These are phyloP conservation scores for Eupsilia transversa DNA, from an alignment of 2,888 invertebrate species.

Conservation along the genomic window DNA sequence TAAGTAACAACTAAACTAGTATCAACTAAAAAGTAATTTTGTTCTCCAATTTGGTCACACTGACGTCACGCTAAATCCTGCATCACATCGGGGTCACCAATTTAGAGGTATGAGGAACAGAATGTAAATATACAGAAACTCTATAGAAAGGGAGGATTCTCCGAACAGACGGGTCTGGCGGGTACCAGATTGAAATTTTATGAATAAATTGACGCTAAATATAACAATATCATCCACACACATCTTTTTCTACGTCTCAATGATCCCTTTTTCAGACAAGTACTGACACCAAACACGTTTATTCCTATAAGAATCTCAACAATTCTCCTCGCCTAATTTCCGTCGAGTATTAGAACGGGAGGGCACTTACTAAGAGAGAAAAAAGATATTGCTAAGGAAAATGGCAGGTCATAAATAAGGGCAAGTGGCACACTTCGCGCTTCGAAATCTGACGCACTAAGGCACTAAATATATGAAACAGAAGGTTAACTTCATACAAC, in stretches of 20 bases:
- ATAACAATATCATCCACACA: neutral
- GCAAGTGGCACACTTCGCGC: conserved; percentile 77
- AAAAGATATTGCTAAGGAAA: conserved; percentile 81
- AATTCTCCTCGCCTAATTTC: conserved; percentile 77
- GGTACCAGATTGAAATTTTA: neutral
- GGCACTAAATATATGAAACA: neutral
- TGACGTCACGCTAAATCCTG: no score
- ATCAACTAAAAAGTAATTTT: no score
- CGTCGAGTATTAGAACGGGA: conserved; percentile 67
- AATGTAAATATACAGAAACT: no score
- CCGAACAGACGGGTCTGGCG: no score
- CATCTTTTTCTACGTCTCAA: conserved; percentile 9
- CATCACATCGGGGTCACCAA: no score
- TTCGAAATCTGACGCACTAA: conserved; percentile 67
- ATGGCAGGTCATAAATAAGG: conserved; percentile 83
- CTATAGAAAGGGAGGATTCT: no score
- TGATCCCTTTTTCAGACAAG: conserved; percentile 31
- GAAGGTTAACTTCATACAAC: neutral
- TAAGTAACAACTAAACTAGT: no score
- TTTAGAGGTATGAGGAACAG: no score
- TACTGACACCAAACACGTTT: conserved; percentile 39
- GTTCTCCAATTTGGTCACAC: no score
- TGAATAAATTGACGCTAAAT: neutral
- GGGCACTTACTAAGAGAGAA: conserved; percentile 68
- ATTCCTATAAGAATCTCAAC: conserved; percentile 69